These are phyloP conservation scores for Hypothenemus hampei DNA, from an alignment of 1,140 invertebrate genomes.

Conservation along the genomic window DNA sequence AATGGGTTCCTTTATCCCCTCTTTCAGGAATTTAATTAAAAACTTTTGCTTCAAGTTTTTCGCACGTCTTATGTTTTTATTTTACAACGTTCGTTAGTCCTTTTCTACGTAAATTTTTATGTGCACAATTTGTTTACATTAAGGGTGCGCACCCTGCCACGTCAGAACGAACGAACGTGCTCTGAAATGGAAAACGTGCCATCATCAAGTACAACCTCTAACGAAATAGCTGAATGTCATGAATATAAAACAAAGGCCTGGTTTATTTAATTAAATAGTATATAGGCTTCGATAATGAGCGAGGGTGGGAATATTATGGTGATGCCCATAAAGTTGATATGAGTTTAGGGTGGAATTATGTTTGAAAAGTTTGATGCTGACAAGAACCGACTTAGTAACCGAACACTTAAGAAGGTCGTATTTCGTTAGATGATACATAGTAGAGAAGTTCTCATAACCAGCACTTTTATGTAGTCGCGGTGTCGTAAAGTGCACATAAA, in stretches of 20 bases:
- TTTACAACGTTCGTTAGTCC: slow-evolving; percentile 6
- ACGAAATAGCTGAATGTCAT: not conserved
- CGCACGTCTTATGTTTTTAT: slow-evolving; percentile 1
- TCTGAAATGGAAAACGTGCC: slow-evolving; percentile 9
- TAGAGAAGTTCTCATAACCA: slow-evolving; percentile 10
- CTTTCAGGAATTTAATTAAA: no score
- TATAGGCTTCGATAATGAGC: no score
- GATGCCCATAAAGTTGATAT: no score
- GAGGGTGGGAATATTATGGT: no score
- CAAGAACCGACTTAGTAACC: no score
- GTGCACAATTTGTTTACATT: slow-evolving; percentile 13
- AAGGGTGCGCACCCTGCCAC: slow-evolving; percentile 11
- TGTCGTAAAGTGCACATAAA: slow-evolving; percentile 16
- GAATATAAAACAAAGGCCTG: slow-evolving; percentile 6
- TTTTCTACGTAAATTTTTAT: slow-evolving; percentile 16
- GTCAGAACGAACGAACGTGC: slow-evolving; percentile 13
- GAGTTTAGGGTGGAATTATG: no score
- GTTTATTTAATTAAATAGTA: slow-evolving; percentile 5
- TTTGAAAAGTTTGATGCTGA: no score
- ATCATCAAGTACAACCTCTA: slow-evolving; percentile 14
- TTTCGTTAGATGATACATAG: slow-evolving; percentile 2
- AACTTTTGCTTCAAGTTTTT: slow-evolving; percentile 7
- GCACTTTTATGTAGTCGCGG: slow-evolving; percentile 18
- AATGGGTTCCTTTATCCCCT: no score
- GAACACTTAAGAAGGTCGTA: no score